Base-by-base conservation (phyloP, 1,140 invertebrate genomes). In the Bombus huntii region DNA sequence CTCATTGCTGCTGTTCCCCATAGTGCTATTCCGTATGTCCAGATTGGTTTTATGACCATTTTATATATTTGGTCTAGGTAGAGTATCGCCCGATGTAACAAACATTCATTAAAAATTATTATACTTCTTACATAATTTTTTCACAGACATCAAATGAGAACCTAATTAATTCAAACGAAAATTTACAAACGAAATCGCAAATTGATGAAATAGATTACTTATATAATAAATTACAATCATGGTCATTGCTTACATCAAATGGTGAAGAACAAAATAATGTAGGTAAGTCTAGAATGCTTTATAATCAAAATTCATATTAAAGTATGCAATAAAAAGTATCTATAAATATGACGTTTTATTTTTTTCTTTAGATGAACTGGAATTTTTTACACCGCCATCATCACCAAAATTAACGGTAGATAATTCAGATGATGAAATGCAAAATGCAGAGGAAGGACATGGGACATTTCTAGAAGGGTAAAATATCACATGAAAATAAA, bases 381-480 rank as follows among this genome's bases (percentile, higher is more conserved):
- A 87, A 79, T 90, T 84, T 85, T 87, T 86, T 65, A 97, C 96
- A 62, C 96, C 96, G 9, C 95, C 95, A 31, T 94, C 94, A 25
- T 96, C 95, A 37, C 95, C 95, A 31, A 59, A 87, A 65, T 81
- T 89, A 28, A 81, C 89, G 37, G 78, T 81, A 53, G 77, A 89
- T 59, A 87, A 92, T 87, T 93, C 90, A 25, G 93, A 94, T 44
- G 94, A 95, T 71, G 94, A 95, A 76, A 93, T 95, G 93, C 90
- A 90, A 57, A 79, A 91, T 84, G 95, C 96, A 74, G 93, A 95
- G 59, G 96, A 96, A 77, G 92, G 95, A 44, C 91, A 92, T n/a
- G 94, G 95, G 77, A 94, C 95, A 15, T 96, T 95, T 86, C 95
- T 96, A 70, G 95, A 96, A 90, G 95, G 95, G 95, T 96, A 93